phyloP scores from a whole-genome alignment of 2,888 invertebrate genomes.

The Phlogophora meticulosa region DNA sequence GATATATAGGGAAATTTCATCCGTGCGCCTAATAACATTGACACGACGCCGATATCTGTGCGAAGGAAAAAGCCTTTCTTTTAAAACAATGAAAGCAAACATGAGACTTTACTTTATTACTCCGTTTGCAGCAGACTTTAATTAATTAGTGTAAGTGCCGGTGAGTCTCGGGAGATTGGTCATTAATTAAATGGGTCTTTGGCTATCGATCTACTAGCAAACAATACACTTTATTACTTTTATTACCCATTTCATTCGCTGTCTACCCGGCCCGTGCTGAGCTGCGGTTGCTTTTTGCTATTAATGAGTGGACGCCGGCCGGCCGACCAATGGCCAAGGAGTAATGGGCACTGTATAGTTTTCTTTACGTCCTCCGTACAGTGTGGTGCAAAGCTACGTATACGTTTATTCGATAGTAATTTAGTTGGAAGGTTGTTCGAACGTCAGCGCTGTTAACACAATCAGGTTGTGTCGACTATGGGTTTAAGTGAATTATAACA shows the following conservation, averaged over 20 bases:
- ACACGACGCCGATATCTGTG: slow-evolving; percentile 52
- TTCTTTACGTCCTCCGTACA: slow-evolving; percentile 63
- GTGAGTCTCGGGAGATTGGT: slow-evolving; percentile 88
- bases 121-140: slow-evolving; percentile 83
- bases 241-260: slow-evolving; percentile 84
- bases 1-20: slow-evolving; percentile 71
- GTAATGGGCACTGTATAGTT: slow-evolving; percentile 66
- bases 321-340: slow-evolving; percentile 59
- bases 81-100: slow-evolving; percentile 78
- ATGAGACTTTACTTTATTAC: slow-evolving; percentile 80
- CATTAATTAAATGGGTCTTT: slow-evolving; percentile 88
- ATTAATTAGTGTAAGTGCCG: slow-evolving; percentile 90
- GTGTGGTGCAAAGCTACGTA: slow-evolving; percentile 46
- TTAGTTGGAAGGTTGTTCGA: slow-evolving; percentile 54
- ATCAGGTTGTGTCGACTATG: slow-evolving; percentile 44
- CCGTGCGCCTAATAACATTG: slow-evolving; percentile 62
- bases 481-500: slow-evolving; percentile 56
- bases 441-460: slow-evolving; percentile 46
- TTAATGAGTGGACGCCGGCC: slow-evolving; percentile 72
- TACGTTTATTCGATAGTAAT: slow-evolving; percentile 34
- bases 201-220: slow-evolving; percentile 86
- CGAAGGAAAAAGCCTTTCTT: slow-evolving; percentile 61
- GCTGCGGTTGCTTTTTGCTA: slow-evolving; percentile 76
- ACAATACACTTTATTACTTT: slow-evolving; percentile 89
- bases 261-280: slow-evolving; percentile 71